Evolutionary conservation across 2,113 vertebrate species (phyloP).

Genomic region (Eulemur macaco): DNA sequence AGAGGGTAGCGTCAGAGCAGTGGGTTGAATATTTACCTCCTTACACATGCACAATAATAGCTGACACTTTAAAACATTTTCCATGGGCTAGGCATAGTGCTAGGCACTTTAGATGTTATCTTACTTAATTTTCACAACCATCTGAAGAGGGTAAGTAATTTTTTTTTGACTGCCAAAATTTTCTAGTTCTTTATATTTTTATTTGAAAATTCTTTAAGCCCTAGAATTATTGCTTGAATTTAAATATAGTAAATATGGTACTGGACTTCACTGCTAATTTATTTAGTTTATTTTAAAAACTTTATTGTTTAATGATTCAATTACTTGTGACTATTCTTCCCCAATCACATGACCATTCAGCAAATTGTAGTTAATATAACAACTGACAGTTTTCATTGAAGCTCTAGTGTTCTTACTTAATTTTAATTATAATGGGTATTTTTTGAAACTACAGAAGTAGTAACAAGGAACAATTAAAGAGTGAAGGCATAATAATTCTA

Average conservation of each 20-base stretch:
- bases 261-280: too few species aligned
- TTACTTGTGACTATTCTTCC: not conserved
- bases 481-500: slow-evolving; percentile 9
- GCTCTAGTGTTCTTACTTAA: not conserved
- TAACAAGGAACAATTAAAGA: slow-evolving; percentile 43
- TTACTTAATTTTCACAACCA: slow-evolving; percentile 19
- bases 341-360: not conserved
- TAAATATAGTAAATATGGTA: too few species aligned
- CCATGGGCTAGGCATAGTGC: not conserved
- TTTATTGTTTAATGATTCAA: slow-evolving; percentile 11
- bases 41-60: not conserved
- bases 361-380: slow-evolving; percentile 30
- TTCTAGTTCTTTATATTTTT: too few species aligned
- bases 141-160: not conserved
- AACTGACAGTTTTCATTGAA: not conserved
- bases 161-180: too few species aligned
- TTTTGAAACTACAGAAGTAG: slow-evolving; percentile 43
- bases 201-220: too few species aligned
- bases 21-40: slow-evolving; percentile 62
- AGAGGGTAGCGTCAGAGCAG: slow-evolving; percentile 43
- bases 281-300: not conserved
- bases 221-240: too few species aligned
- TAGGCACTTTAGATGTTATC: not conserved
- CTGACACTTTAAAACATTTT: slow-evolving; percentile 52
- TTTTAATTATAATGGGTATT: slow-evolving; percentile 22